These are phyloP conservation scores for Mastomys natalensis DNA, from an alignment of 2,113 vertebrate species.

Conservation along the genomic window DNA sequence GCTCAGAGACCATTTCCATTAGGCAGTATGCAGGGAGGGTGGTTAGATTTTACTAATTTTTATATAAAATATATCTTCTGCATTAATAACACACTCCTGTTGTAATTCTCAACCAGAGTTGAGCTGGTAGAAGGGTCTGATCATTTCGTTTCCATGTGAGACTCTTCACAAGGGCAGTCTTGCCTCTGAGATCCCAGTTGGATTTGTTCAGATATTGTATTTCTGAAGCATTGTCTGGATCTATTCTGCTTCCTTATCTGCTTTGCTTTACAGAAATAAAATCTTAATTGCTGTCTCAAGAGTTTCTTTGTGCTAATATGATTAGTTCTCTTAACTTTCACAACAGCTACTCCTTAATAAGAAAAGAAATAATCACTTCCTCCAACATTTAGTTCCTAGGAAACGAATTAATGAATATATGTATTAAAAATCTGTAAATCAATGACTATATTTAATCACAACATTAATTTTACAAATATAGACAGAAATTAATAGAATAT, in stretches of 20 bases:
- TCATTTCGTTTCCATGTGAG: background rate
- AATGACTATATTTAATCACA: background rate
- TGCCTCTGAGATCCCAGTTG: background rate
- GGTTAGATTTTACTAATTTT: no score
- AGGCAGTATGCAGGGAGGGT: background rate
- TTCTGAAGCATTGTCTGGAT: background rate
- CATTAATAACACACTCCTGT: background rate
- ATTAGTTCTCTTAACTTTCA: background rate
- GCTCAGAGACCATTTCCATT: background rate
- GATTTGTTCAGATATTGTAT: background rate
- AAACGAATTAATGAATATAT: background rate
- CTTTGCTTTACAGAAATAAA: background rate
- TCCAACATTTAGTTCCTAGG: background rate
- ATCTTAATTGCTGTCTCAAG: background rate
- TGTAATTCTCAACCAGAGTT: background rate
- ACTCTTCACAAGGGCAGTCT: no score
- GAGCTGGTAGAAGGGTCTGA: background rate
- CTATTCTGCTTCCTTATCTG: background rate
- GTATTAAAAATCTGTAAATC: background rate
- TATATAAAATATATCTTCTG: no score
- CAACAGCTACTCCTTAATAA: background rate
- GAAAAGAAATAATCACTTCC: background rate
- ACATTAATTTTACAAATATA: background rate
- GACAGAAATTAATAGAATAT: background rate
- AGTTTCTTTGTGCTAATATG: background rate